Evolutionary conservation across 1,140 invertebrate species (phyloP), one percentile per base, ranked within the genome.

Genomic region (Nymphalis io): DNA sequence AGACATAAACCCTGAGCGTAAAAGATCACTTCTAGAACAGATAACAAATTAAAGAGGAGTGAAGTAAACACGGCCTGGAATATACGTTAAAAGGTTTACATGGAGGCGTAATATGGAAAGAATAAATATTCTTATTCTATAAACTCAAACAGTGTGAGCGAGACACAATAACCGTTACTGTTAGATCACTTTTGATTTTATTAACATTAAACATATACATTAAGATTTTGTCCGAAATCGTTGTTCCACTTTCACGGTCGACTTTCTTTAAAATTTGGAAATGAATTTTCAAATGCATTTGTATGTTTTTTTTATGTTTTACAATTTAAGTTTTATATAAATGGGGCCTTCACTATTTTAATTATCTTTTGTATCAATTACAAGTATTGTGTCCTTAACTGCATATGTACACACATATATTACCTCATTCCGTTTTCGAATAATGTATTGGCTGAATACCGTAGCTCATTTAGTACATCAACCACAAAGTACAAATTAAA

Each of bases 11-110:
- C 33, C 38, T 42, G 33, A 64, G 62, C 48, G 62, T 53, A 57
- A 64, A 64, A 55, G 51, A 64, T 38, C 48, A 57, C 62, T 64
- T 64, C 62, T 18, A 33, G 15, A 55, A 42, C 62, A 64, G 38
- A 64, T 38, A 2, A 21, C 51, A 64, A 55, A 64, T 64, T 64
- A 64, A 40, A 42, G 18, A 64, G 38, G 51, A 64, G 61, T 53
- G 61, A 38, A 53, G 61, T 64, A 57, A 64, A 57, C 62, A 64
- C 18, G 51, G 20, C 21, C 33, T 6, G 27, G 16, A 10, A 15
- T 27, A 39, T 42, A 55, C 38, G 33, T 64, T 42, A 51, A 53
- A 53, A 57, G 33, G 33, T 64, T 53, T 57, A 64, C 51, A 55
- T 33, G 48, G 33, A 63, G 27, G 48, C 48, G 44, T 38, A 53